A percentile compares a stretch with the other conserved stretches of the same genome.
Evolutionary conservation across 2,797 vertebrate genomes (phyloP).

Genomic region (Chaetophractus vellerosus): DNA sequence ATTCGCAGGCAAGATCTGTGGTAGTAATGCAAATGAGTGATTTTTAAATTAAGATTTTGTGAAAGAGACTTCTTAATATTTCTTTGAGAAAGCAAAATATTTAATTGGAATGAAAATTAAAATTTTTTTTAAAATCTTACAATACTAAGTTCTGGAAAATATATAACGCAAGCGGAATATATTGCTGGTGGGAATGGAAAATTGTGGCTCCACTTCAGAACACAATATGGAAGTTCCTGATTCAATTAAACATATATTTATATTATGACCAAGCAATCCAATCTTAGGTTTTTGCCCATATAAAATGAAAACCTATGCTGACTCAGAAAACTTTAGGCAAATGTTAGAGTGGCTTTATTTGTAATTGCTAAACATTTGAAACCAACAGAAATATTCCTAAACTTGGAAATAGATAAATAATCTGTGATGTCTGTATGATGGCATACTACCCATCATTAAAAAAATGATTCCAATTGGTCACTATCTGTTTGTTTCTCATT

Average conservation of each 20-base stretch:
- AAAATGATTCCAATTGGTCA: not conserved
- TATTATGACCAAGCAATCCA: not conserved
- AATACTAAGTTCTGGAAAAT: not conserved
- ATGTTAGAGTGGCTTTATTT: not conserved
- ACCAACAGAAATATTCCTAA: not conserved
- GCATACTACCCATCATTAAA: not conserved
- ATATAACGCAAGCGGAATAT: not conserved
- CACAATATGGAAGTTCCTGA: not conserved
- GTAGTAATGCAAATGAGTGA: no score
- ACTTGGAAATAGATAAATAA: no score
- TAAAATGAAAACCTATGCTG: not conserved
- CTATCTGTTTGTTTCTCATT: not conserved
- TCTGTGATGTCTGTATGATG: not conserved
- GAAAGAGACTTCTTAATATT: not conserved
- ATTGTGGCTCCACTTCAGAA: not conserved
- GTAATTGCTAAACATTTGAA: not conserved
- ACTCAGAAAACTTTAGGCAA: not conserved
- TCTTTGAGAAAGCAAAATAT: not conserved
- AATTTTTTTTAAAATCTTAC: not conserved
- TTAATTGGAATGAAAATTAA: not conserved
- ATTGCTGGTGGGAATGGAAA: not conserved
- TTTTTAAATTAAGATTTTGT: not conserved
- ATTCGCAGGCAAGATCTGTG: no score
- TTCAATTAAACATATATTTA: not conserved
- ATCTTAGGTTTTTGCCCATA: not conserved